Evolutionary conservation across 1,140 invertebrate genomes (phyloP).

Genomic region (Drosophila littoralis): DNA sequence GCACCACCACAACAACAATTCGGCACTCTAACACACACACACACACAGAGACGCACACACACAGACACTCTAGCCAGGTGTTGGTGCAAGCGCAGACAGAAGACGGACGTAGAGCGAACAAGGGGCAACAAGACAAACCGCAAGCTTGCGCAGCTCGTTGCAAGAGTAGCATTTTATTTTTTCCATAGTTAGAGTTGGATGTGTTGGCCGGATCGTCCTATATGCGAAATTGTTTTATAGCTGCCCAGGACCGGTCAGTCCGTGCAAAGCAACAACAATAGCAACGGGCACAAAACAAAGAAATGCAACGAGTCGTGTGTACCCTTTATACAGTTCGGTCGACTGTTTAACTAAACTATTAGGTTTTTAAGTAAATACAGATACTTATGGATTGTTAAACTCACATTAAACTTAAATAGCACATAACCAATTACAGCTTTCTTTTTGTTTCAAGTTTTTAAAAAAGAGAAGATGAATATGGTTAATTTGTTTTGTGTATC

Average conservation of each 20-base stretch:
- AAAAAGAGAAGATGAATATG: too few relatives aligned
- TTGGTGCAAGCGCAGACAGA: slow-evolving; percentile 46
- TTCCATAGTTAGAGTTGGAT: slow-evolving; percentile 2
- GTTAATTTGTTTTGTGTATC: too few relatives aligned
- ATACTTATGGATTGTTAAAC: too few relatives aligned
- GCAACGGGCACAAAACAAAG: too few relatives aligned
- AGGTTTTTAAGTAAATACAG: too few relatives aligned
- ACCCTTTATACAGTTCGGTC: slow-evolving; percentile 5
- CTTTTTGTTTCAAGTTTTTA: too few relatives aligned
- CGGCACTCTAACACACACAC: background rate
- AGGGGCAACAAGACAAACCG: slow-evolving; percentile 26
- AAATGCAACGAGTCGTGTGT: slow-evolving; percentile 7
- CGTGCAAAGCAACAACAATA: slow-evolving; percentile 29
- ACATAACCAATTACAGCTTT: too few relatives aligned
- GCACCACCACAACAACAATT: slow-evolving; percentile 8
- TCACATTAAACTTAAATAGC: too few relatives aligned
- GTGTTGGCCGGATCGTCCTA: slow-evolving; percentile 31
- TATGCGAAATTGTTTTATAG: slow-evolving; percentile 81
- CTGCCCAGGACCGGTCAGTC: slow-evolving; percentile 56
- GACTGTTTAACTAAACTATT: too few relatives aligned
- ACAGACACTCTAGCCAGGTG: slow-evolving; percentile 62
- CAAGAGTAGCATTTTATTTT: slow-evolving; percentile 50
- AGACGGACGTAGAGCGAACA: slow-evolving; percentile 4
- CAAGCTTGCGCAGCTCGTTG: slow-evolving; percentile 50
- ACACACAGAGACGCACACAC: slow-evolving; percentile 10